Percentiles rank a stretch among this genome's conserved stretches.
Conservation (phyloP, 2,113 vertebrate species). For the Mastomys natalensis region DNA sequence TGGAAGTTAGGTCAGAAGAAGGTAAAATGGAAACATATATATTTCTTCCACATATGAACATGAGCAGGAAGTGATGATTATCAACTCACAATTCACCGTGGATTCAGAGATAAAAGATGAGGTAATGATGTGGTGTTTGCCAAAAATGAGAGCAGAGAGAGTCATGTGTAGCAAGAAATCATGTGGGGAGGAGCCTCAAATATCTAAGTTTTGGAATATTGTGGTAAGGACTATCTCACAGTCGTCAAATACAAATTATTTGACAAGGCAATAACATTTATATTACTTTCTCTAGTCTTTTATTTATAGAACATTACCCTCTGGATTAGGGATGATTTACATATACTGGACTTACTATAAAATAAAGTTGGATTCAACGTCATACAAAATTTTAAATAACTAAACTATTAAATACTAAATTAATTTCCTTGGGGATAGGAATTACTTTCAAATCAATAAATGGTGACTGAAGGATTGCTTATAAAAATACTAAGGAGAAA, state of each 20-base stretch:
- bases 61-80: neutral
- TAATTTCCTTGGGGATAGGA: neutral
- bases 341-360: neutral
- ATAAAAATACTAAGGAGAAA: neutral
- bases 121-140: neutral
- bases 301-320: neutral
- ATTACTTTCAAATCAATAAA: conserved; percentile 6
- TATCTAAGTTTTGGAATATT: neutral
- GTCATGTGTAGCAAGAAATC: neutral
- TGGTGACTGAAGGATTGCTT: neutral
- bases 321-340: neutral
- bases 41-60: conserved; percentile 2
- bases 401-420: neutral
- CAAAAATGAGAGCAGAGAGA: neutral
- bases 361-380: neutral
- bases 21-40: neutral
- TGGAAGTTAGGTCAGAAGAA: neutral
- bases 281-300: neutral
- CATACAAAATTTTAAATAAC: conserved; percentile 15
- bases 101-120: neutral
- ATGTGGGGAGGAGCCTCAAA: neutral
- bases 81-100: neutral
- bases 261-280: neutral
- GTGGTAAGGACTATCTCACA: neutral
- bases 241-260: neutral